Evolutionary conservation across 2,797 vertebrate genomes (phyloP).

Genomic region (Sebastes glaucus): DNA sequence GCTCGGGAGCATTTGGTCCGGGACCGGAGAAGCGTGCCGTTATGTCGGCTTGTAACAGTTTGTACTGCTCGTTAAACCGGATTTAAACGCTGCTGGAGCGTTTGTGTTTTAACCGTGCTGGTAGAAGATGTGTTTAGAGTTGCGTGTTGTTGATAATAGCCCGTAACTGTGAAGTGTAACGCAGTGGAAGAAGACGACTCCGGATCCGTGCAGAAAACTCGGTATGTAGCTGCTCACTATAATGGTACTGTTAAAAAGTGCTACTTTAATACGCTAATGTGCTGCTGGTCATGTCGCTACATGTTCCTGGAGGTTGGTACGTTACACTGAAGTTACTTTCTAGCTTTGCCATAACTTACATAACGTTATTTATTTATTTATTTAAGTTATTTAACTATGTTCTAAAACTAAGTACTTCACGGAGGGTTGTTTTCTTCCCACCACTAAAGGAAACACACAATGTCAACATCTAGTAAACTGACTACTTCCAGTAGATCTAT

Average conservation of each 20-base stretch:
- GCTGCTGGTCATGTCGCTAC: background rate
- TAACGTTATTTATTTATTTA: background rate
- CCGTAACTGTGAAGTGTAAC: slow-evolving; percentile 17
- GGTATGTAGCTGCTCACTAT: slow-evolving; percentile 43
- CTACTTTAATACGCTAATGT: background rate
- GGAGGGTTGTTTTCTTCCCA: accelerated
- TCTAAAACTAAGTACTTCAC: background rate
- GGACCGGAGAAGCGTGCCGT: slow-evolving; percentile 60
- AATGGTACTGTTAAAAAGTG: too few species aligned
- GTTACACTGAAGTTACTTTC: background rate
- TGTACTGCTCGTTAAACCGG: slow-evolving; percentile 44
- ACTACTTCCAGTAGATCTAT: background rate
- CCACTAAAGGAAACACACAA: background rate
- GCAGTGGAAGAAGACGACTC: slow-evolving; percentile 41
- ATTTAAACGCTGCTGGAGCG: slow-evolving; percentile 18
- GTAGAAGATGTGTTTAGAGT: background rate
- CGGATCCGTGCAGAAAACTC: slow-evolving; percentile 30
- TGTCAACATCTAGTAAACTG: accelerated
- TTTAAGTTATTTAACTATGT: background rate
- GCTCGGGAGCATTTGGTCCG: slow-evolving; percentile 63
- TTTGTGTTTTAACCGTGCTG: background rate
- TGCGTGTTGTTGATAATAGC: background rate
- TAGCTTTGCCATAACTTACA: background rate
- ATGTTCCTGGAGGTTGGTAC: accelerated
- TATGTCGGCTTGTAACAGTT: slow-evolving; percentile 48